A percentile compares a stretch with the other conserved stretches of the same genome.
These are phyloP conservation scores for Adela reaumurella DNA, from an alignment of 2,888 invertebrate genomes.

Conservation along the genomic window DNA sequence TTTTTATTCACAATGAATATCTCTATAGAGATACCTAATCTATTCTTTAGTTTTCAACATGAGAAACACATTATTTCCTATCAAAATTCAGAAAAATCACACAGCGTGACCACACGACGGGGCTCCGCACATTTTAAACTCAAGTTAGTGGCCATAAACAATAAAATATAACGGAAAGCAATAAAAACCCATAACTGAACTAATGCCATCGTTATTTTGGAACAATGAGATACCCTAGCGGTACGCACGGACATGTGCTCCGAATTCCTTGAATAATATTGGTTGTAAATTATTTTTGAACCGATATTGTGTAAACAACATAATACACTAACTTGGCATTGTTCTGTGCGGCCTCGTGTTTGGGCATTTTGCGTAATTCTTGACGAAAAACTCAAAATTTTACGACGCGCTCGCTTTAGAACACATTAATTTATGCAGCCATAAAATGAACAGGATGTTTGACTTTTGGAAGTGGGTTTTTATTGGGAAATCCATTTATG, in stretches of 20 bases:
- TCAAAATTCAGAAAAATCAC: too few relatives aligned
- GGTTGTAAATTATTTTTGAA: too few relatives aligned
- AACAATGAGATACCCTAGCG: background rate
- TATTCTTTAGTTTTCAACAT: too few relatives aligned
- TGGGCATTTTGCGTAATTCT: constrained; percentile 51
- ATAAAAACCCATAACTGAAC: background rate
- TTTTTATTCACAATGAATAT: too few relatives aligned
- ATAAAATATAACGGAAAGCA: background rate
- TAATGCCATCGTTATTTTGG: background rate
- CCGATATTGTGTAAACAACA: constrained; percentile 41
- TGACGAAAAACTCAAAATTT: constrained; percentile 25
- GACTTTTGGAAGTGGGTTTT: too few relatives aligned
- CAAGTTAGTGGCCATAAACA: background rate
- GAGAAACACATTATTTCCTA: too few relatives aligned
- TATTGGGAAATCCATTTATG: too few relatives aligned
- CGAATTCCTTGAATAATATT: background rate
- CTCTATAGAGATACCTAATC: too few relatives aligned
- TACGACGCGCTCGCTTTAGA: background rate
- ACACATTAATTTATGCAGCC: background rate
- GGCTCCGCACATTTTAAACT: too few relatives aligned
- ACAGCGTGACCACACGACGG: too few relatives aligned
- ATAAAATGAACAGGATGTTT: too few relatives aligned
- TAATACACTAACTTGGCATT: constrained; percentile 25
- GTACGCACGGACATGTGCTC: background rate
- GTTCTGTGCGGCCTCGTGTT: constrained; percentile 37